Percentiles rank a stretch among this genome's conserved stretches.
Conservation (phyloP, 2,113 vertebrate genomes). For the Andinoacara biseriatus region DNA sequence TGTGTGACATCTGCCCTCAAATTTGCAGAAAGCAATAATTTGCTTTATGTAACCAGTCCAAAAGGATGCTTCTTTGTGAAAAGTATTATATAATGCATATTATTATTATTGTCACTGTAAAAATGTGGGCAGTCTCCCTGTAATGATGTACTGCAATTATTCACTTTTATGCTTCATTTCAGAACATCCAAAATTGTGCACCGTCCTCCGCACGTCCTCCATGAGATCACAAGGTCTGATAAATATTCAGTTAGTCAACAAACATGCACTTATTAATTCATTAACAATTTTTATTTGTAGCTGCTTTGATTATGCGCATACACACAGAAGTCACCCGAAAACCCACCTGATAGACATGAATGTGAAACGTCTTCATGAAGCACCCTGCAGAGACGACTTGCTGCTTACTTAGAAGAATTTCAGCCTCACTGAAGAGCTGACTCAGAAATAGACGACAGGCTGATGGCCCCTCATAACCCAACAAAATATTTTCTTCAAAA, state of each 20-base stretch:
- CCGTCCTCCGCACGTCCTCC: not conserved
- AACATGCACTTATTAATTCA: not conserved
- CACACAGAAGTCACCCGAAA: not conserved
- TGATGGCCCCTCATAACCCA: too few species aligned
- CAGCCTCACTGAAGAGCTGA: not conserved
- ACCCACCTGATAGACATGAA: not conserved
- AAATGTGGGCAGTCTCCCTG: not conserved
- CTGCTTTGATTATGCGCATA: not conserved
- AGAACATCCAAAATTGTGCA: not conserved
- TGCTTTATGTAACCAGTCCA: not conserved
- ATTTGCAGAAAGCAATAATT: not conserved
- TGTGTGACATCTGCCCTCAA: not conserved
- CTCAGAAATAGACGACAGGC: too few species aligned
- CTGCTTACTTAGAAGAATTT: not conserved
- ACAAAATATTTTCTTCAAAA: too few species aligned
- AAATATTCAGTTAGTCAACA: not conserved
- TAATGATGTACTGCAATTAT: not conserved
- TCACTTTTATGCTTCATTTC: not conserved
- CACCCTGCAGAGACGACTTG: not conserved
- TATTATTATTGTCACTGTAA: accelerated
- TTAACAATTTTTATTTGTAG: not conserved
- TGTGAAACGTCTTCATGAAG: not conserved
- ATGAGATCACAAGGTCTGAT: not conserved
- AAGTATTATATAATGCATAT: not conserved
- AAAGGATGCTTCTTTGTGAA: not conserved